Conservation (phyloP, 2,113 vertebrate genomes). For the Emydura subglobosa region DNA sequence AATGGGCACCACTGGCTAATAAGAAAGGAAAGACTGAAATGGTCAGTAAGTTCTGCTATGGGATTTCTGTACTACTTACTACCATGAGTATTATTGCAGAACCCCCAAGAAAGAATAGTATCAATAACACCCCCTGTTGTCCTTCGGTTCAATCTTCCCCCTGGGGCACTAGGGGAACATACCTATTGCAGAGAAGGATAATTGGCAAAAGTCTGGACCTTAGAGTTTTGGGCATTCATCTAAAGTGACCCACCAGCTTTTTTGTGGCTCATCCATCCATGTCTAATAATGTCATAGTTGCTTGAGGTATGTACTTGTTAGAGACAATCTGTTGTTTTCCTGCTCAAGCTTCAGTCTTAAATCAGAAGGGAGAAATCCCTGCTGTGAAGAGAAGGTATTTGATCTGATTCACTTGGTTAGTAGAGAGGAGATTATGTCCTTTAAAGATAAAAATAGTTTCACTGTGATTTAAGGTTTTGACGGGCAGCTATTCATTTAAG, state of each 20-base stretch:
- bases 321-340: not conserved
- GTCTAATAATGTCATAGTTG: fast-evolving
- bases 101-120: not conserved
- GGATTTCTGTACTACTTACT: not conserved
- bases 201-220: not conserved
- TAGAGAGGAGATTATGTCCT: not conserved
- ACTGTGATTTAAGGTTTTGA: not conserved
- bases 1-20: not conserved
- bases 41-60: not conserved
- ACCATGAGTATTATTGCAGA: not conserved
- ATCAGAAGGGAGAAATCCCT: not conserved
- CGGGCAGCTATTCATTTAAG: not conserved
- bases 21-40: not conserved
- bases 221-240: not conserved
- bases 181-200: not conserved
- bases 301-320: not conserved
- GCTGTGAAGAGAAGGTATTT: not conserved
- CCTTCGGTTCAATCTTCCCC: not conserved
- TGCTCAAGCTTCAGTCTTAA: not conserved
- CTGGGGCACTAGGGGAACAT: not conserved
- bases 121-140: not conserved
- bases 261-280: not conserved
- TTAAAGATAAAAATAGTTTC: not conserved
- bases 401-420: not conserved
- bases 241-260: not conserved